Evolutionary conservation across 2,888 invertebrate species (phyloP), one percentile per base, ranked within the genome.

Genomic region (Callyntrura sp.): DNA sequence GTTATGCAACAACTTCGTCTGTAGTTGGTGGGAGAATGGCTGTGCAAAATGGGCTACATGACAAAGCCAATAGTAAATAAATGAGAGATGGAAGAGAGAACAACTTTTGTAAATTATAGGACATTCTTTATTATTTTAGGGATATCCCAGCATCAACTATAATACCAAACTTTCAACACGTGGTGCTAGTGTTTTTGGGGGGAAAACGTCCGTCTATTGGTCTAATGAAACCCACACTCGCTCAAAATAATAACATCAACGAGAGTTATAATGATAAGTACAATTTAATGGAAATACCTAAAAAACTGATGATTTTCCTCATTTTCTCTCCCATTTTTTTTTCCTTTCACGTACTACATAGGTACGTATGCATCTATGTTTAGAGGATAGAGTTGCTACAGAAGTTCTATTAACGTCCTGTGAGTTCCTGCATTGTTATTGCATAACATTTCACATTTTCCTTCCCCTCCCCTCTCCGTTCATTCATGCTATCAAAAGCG

Each of bases 361-460:
- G 1, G 4, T 51, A n/a, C 9, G n/a, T 51, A n/a, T n/a, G 9
- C 2, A 51, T 2, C 20, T 23, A 76, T 43, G 45, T 28, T 65
- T 35, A 65, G 4, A 2, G 5, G 35, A n/a, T 25, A n/a, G n/a
- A 62, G 14, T 62, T 11, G 35, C 35, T 35, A n/a, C 1, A 9
- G 14, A 51, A 51, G 43, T 65, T 2, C 23, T 70, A 70, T 70
- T 70, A 70, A 43, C 17, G 17, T 25, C n/a, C 35, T 17, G 43
- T 70, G 17, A 43, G 68, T 43, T 70, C 43, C 43, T 70, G 28
- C 14, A 4, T 35, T 45, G 45, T 45, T 82, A 83, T 83, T 68
- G 65, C 68, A 48, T 83, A 83, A 83, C 83, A 83, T 68, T 68
- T 83, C 48, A 28, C 83, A n/a, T 83, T 83, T 83, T 45, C 51